Conservation (phyloP, 2,113 vertebrate genomes). For the Gnathonemus echidnorhynchus region DNA sequence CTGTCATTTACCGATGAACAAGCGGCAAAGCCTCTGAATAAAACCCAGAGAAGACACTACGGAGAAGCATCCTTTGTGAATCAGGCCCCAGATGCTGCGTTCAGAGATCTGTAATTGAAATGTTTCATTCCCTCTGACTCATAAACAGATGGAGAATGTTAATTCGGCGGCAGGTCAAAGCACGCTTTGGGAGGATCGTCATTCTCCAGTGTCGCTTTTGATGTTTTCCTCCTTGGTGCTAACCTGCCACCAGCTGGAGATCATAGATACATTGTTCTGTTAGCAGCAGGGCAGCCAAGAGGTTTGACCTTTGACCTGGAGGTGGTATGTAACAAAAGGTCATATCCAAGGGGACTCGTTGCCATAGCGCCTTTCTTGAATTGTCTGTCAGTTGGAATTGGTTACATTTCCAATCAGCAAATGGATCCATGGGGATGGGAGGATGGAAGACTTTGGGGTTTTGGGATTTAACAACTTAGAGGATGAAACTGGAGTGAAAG, state of each 20-base stretch:
- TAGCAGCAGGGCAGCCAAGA: not conserved
- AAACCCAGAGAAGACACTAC: not conserved
- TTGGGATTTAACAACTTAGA: not conserved
- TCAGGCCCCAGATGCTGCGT: slow-evolving; percentile 17
- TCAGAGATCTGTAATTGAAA: slow-evolving; percentile 29
- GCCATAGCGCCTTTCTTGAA: not conserved
- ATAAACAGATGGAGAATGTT: slow-evolving; percentile 24
- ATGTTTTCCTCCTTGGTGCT: not conserved
- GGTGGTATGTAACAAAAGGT: not conserved
- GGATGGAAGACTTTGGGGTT: not conserved
- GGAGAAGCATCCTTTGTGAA: slow-evolving; percentile 2
- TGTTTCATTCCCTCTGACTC: slow-evolving; percentile 20
- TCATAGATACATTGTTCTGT: not conserved
- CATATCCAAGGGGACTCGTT: not conserved
- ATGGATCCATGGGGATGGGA: not conserved
- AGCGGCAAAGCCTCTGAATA: not conserved
- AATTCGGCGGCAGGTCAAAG: not conserved
- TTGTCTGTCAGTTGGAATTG: not conserved
- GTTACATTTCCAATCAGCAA: not conserved
- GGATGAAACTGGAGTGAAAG: not conserved
- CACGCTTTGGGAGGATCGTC: not conserved
- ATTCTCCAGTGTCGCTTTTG: not conserved
- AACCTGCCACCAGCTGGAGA: not conserved
- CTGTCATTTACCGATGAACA: not conserved
- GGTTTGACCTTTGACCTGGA: not conserved